These are phyloP conservation scores for Proisotoma minuta DNA, from an alignment of 2,888 invertebrate species.

Conservation along the genomic window DNA sequence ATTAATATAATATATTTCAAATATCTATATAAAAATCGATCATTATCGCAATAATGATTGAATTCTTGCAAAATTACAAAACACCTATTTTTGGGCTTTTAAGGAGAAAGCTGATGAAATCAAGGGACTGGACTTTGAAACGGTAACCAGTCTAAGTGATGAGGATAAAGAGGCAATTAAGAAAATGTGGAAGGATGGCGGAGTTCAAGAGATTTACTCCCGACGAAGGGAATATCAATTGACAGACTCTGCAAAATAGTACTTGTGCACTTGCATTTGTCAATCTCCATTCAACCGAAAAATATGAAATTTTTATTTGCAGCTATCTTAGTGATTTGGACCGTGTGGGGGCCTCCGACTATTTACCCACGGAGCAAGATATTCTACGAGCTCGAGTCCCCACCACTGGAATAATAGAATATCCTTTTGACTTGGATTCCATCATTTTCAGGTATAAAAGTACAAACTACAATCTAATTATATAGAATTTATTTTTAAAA, in stretches of 20 bases:
- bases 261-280: background rate
- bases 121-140: slow-evolving; percentile 22
- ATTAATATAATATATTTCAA: background rate
- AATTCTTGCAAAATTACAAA: too few relatives aligned
- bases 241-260: slow-evolving; percentile 47
- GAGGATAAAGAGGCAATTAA: slow-evolving; percentile 19
- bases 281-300: background rate
- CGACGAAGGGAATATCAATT: slow-evolving; percentile 44
- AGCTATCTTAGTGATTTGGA: slow-evolving; percentile 49
- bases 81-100: background rate
- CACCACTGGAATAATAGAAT: slow-evolving; percentile 57
- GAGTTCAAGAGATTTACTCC: slow-evolving; percentile 44
- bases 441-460: slow-evolving; percentile 57
- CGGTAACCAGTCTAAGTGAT: slow-evolving; percentile 9
- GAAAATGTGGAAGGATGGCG: slow-evolving; percentile 44
- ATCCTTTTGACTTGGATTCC: slow-evolving; percentile 60
- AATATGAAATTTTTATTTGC: background rate
- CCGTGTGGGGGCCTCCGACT: slow-evolving; percentile 48
- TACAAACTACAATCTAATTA: background rate
- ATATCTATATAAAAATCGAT: background rate
- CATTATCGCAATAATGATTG: background rate
- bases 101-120: slow-evolving; percentile 27
- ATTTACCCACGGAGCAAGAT: slow-evolving; percentile 50
- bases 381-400: slow-evolving; percentile 50
- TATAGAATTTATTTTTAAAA: background rate